Evolutionary conservation across 1,140 invertebrate species (phyloP).

Genomic region (Trichoplusia ni): DNA sequence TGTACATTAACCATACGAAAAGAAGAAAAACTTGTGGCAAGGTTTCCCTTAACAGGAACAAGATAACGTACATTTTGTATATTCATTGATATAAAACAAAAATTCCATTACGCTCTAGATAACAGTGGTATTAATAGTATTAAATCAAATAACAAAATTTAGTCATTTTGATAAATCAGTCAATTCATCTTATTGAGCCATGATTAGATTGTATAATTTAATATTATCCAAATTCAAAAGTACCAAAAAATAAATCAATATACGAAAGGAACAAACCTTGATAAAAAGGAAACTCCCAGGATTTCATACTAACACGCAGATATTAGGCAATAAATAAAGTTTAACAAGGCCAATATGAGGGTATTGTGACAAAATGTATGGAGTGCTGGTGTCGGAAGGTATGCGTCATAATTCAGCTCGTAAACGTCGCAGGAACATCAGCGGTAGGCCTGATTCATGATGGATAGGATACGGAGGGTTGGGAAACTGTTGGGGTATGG

Average conservation of each 20-base stretch:
- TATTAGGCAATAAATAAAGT: conserved; percentile 37
- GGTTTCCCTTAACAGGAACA: too few species aligned
- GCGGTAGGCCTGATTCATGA: conserved; percentile 58
- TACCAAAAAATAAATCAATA: not conserved
- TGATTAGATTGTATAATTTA: too few species aligned
- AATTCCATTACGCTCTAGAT: too few species aligned
- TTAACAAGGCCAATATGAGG: conserved; percentile 46
- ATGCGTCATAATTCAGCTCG: conserved; percentile 63
- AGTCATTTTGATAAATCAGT: too few species aligned
- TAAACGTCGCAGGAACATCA: conserved; percentile 53
- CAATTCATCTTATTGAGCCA: too few species aligned
- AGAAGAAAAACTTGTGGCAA: too few species aligned
- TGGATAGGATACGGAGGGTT: conserved; percentile 57
- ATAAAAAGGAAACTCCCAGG: not conserved
- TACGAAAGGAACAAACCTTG: not conserved
- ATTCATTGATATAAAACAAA: too few species aligned
- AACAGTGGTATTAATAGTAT: too few species aligned
- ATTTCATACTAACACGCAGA: not conserved
- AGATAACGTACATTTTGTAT: too few species aligned
- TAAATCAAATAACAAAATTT: too few species aligned
- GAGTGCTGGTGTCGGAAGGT: conserved; percentile 58
- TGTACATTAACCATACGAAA: too few species aligned
- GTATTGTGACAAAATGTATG: conserved; percentile 47
- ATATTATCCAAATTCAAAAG: too few species aligned
- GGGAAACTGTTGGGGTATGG: conserved; percentile 13